Evolutionary conservation across 2,888 invertebrate species (phyloP).

Genomic region (Notocelia uddmanniana): DNA sequence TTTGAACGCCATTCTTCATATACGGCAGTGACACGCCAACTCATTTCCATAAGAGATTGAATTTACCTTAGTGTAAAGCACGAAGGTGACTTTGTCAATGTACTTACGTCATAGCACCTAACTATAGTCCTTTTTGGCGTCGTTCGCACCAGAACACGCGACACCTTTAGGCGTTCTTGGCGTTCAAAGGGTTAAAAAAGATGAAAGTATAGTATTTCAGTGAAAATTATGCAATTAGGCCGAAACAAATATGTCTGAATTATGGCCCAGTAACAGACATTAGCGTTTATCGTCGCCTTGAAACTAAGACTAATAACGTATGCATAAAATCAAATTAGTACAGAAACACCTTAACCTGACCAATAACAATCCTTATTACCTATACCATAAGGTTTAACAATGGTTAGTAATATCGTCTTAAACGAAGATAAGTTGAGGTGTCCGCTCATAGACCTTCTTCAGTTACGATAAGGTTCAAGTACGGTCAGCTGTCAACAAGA

Average conservation of each 20-base stretch:
- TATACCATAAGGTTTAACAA: neutral
- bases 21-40: too few relatives aligned
- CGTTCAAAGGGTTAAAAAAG: too few relatives aligned
- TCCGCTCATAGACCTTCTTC: neutral
- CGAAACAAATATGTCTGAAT: neutral
- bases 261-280: neutral
- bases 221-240: neutral
- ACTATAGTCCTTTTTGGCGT: too few relatives aligned
- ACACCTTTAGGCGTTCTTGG: too few relatives aligned
- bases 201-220: too few relatives aligned
- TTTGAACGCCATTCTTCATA: too few relatives aligned
- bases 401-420: too few relatives aligned
- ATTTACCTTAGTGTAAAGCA: too few relatives aligned
- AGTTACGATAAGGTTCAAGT: neutral
- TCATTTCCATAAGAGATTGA: too few relatives aligned
- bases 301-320: conserved; percentile 3
- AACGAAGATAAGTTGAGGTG: neutral
- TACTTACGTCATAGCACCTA: too few relatives aligned
- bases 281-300: conserved; percentile 10
- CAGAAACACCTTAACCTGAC: neutral
- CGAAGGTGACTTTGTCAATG: too few relatives aligned
- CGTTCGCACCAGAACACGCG: too few relatives aligned
- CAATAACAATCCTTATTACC: neutral
- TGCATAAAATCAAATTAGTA: conserved; percentile 22
- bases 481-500: neutral